These are phyloP conservation scores for Malacoctenus gilli DNA, from an alignment of 2,797 vertebrate genomes.

Conservation along the genomic window DNA sequence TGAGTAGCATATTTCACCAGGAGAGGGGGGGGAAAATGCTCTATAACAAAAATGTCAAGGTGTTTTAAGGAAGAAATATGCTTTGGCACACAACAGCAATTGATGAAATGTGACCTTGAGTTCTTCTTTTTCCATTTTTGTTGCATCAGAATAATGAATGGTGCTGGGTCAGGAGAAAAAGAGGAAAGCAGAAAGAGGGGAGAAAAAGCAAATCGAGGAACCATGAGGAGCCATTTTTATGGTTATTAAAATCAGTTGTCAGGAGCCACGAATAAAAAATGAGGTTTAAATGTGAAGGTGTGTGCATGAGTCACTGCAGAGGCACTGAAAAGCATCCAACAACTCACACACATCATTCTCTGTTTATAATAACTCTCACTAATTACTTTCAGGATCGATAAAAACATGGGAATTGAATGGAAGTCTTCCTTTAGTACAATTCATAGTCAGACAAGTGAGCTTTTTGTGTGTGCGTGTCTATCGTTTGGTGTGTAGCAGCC, in stretches of 20 bases:
- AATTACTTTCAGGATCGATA: constrained; percentile 65
- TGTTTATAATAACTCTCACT: constrained; percentile 68
- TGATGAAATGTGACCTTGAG: constrained; percentile 76
- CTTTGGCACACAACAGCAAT: constrained; percentile 61
- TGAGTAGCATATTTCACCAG: constrained; percentile 69
- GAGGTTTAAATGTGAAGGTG: constrained; percentile 33
- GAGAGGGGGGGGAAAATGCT: constrained; percentile 64
- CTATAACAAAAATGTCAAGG: constrained; percentile 77
- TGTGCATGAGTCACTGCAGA: constrained; percentile 40
- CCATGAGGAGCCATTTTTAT: constrained; percentile 44
- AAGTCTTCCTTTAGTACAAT: constrained; percentile 51
- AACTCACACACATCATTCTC: constrained; percentile 51
- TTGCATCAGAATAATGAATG: constrained; percentile 64
- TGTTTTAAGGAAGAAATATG: constrained; percentile 79
- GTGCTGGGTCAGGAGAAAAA: constrained; percentile 51
- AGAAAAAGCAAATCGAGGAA: constrained; percentile 39
- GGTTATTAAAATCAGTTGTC: constrained; percentile 58
- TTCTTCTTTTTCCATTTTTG: constrained; percentile 56
- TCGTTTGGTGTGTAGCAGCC: not conserved
- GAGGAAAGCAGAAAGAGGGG: not conserved
- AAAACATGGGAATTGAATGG: constrained; percentile 54
- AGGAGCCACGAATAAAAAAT: constrained; percentile 28
- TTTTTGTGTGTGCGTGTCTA: constrained; percentile 27
- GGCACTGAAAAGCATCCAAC: constrained; percentile 32
- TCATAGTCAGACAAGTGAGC: constrained; percentile 21